Evolutionary conservation across 1,140 invertebrate species (phyloP).

Genomic region (Microplitis mediator): DNA sequence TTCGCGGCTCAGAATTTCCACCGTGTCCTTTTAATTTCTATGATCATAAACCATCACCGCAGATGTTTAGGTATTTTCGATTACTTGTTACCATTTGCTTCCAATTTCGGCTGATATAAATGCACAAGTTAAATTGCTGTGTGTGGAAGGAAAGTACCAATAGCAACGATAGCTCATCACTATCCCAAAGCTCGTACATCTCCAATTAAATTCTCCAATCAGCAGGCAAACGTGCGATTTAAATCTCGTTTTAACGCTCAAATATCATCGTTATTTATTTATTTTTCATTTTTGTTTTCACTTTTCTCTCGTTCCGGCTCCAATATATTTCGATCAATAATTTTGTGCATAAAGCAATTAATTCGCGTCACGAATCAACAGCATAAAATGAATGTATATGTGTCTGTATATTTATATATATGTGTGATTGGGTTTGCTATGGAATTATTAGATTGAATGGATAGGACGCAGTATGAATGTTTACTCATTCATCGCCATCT

Average conservation of each 20-base stretch:
- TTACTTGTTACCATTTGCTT: too few relatives aligned
- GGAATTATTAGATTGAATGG: too few relatives aligned
- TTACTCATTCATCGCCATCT: too few relatives aligned
- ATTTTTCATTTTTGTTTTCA: too few relatives aligned
- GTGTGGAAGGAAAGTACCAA: not conserved
- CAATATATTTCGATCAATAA: not conserved
- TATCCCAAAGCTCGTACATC: not conserved
- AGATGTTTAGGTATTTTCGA: too few relatives aligned
- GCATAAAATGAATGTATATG: not conserved
- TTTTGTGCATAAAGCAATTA: not conserved
- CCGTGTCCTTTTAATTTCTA: too few relatives aligned
- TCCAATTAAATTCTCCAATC: slow-evolving; percentile 1
- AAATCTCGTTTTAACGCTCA: slow-evolving; percentile 1
- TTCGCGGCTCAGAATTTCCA: too few relatives aligned
- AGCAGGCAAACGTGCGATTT: not conserved
- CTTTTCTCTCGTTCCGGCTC: not conserved
- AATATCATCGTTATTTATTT: not conserved
- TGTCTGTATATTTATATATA: not conserved
- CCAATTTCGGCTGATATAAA: too few relatives aligned
- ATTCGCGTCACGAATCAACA: not conserved
- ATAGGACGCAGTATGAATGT: too few relatives aligned
- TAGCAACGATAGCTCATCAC: not conserved
- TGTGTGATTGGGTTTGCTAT: too few relatives aligned
- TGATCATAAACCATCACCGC: too few relatives aligned
- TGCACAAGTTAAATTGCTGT: not conserved